Evolutionary conservation across 1,140 invertebrate species (phyloP), one percentile per base, ranked within the genome.

Genomic region (Bombus pyrosoma): DNA sequence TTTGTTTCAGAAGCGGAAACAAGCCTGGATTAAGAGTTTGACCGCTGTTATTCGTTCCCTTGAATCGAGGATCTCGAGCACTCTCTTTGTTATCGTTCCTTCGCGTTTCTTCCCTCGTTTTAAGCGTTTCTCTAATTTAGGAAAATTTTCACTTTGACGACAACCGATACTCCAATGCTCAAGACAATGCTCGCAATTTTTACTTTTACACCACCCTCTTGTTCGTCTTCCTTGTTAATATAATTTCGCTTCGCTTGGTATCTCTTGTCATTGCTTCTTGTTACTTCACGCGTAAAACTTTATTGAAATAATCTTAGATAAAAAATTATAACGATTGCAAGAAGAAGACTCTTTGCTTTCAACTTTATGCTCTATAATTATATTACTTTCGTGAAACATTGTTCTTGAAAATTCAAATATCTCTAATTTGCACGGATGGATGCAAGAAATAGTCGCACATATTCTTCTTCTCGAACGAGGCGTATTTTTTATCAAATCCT

Each of bases 21-120:
- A 77, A 77, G 73, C 43, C 74, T n/a, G 57, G 39, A 74, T 82
- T 74, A 69, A 77, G 74, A 69, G 82, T 78, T 77, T 68, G 82
- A 78, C 82, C 74, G 74, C 12, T 68, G 74, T 78, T 83, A 69
- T 83, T 83, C 74, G 64, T 83, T 83, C 82, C 43, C 41, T 78
- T 25, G n/a, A 78, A 78, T 57, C 72, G 18, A 22, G 28, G 15
- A 77, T 69, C 62, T 69, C 73, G 22, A 78, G 82, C 47, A 43
- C n/a, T 43, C 62, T 25, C 75, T 78, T 78, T 66, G 75, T 78
- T 78, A 78, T n/a, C 57, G 12, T 41, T 62, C 37, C 15, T n/a
- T 37, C 37, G 75, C 34, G 22, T 77, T 62, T 62, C 37, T n/a
- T 41, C 25, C 37, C 15, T 2, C 32, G 39, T 39, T 66, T 83